Evolutionary conservation across 2,888 invertebrate species (phyloP).

Genomic region (Anaspis maculata): DNA sequence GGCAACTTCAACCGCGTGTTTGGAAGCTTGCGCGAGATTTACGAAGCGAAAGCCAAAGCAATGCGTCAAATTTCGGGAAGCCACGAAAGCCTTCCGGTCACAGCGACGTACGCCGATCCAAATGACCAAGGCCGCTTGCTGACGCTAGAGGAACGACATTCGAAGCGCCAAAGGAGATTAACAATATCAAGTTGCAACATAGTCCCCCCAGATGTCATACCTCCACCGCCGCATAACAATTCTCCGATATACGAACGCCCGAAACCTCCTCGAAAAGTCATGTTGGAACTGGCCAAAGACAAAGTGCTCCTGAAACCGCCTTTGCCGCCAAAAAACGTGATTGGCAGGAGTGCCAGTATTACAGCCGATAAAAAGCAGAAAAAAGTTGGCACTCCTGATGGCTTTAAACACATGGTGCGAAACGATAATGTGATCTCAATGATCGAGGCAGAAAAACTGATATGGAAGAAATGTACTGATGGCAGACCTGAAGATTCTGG

Average conservation of each 20-base stretch:
- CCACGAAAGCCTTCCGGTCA: constrained; percentile 23
- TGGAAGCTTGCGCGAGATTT: constrained; percentile 66
- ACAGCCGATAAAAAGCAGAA: constrained; percentile 4
- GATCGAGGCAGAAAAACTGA: neutral
- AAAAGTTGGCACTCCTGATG: constrained; percentile 17
- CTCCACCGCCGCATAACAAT: constrained; percentile 50
- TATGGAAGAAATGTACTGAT: constrained; percentile 19
- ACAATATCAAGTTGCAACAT: constrained; percentile 39
- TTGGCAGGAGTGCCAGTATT: constrained; percentile 53
- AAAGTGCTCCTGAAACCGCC: constrained; percentile 32
- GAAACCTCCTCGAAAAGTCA: constrained; percentile 49
- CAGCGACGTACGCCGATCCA: constrained; percentile 23
- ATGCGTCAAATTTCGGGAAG: constrained; percentile 39
- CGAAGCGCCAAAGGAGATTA: constrained; percentile 57
- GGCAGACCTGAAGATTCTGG: constrained; percentile 61
- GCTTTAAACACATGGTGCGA: no score
- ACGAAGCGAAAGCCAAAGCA: constrained; percentile 53
- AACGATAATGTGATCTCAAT: neutral
- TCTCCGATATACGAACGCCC: constrained; percentile 53
- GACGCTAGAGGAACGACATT: constrained; percentile 65
- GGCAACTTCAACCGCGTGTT: constrained; percentile 46
- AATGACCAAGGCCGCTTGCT: constrained; percentile 55
- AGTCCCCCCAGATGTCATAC: constrained; percentile 61
- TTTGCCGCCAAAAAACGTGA: constrained; percentile 56
- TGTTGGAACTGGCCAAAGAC: constrained; percentile 26